Base-by-base conservation (phyloP, 2,888 invertebrate genomes). In the Troglohyphantes excavatus region DNA sequence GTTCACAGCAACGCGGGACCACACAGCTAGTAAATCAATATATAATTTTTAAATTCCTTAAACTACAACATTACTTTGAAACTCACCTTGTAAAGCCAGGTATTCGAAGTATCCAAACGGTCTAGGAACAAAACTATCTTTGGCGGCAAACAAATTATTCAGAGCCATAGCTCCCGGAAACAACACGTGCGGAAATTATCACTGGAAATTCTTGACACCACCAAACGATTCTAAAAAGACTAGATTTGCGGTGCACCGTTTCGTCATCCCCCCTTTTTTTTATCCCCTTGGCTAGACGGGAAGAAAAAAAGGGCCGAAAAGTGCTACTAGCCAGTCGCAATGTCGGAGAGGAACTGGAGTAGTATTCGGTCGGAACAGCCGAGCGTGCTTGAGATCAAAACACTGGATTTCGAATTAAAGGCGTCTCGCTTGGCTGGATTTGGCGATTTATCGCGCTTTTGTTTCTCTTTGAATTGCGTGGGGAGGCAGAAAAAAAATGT, bases 21-120 rank as follows among this genome's bases (percentile, higher is more conserved):
- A n/a, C n/a, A n/a, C n/a, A n/a, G n/a, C n/a, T n/a, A n/a, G n/a
- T n/a, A n/a, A n/a, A n/a, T n/a, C 21, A 26, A 65, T 23, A 21
- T 65, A 5, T 13, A 65, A 23, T 6, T 0, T 5, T 9, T 21
- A n/a, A n/a, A n/a, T n/a, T n/a, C n/a, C n/a, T n/a, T n/a, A n/a
- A n/a, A n/a, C n/a, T n/a, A n/a, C n/a, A n/a, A n/a, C n/a, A n/a
- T n/a, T n/a, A n/a, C n/a, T n/a, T n/a, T n/a, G 9, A 39, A 39
- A 39, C 39, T 46, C n/a, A 67, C 90, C 84, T 78, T 84, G 90
- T 21, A 84, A 65, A 33, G 88, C 88, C 6, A 90, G 76, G 46
- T 86, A 91, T 33, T 91, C 91, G 23, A 89, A 68, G 39, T 89
- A 91, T 70, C 85, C 86, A 46, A 90, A 91, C 6, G 91, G 91